Conservation (phyloP, 2,888 invertebrate genomes). For the Lasioglossum villosulum region DNA sequence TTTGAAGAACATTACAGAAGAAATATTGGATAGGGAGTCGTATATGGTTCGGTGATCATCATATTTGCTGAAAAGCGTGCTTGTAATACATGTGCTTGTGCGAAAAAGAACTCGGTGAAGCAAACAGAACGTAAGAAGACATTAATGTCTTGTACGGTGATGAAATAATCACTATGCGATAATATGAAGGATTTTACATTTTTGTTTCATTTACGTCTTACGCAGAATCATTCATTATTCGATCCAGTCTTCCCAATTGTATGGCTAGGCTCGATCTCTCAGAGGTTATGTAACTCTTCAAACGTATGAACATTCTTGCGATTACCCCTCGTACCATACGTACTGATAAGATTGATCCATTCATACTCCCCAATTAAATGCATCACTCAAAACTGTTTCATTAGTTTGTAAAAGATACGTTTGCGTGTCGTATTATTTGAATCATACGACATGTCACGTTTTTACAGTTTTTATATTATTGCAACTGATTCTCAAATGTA, state of each 20-base stretch:
- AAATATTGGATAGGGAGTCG: background rate
- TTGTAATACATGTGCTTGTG: background rate
- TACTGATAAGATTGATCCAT: background rate
- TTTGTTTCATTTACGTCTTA: slow-evolving; percentile 10
- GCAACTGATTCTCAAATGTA: background rate
- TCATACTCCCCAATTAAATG: background rate
- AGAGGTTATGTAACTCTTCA: slow-evolving; percentile 36
- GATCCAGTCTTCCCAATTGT: background rate
- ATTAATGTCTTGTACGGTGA: background rate
- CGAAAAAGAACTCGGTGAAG: slow-evolving; percentile 6
- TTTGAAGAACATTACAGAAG: background rate
- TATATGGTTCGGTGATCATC: background rate
- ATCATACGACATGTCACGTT: background rate
- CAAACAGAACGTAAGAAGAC: slow-evolving; percentile 13
- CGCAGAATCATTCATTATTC: background rate
- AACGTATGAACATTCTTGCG: background rate
- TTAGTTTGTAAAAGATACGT: background rate
- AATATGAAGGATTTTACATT: slow-evolving; percentile 1
- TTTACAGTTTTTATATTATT: background rate
- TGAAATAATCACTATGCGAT: background rate
- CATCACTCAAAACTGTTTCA: background rate
- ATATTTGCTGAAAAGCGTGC: slow-evolving; percentile 3
- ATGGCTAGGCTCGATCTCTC: background rate
- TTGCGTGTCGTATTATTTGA: background rate
- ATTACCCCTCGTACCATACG: background rate